Conservation (phyloP, 2,113 vertebrate genomes). For the Esox niger region DNA sequence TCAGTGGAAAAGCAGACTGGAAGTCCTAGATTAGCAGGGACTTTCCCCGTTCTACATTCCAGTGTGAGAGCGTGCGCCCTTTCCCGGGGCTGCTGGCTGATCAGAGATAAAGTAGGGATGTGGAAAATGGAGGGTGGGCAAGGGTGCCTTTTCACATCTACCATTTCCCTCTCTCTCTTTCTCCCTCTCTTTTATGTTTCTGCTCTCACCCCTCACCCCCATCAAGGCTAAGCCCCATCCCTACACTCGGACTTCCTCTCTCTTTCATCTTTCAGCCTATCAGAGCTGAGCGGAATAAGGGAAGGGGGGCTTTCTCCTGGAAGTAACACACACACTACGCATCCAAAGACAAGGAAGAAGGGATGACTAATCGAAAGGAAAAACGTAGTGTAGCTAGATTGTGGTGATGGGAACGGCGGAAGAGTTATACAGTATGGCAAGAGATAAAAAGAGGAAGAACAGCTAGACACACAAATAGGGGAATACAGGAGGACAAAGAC, state of each 20-base stretch:
- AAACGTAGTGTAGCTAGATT: background rate
- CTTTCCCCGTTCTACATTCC: constrained; percentile 56
- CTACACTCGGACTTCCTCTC: background rate
- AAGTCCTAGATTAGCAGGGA: constrained; percentile 60
- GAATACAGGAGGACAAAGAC: background rate
- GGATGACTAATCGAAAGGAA: constrained; percentile 18
- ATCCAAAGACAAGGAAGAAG: constrained; percentile 6
- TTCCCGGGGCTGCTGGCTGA: constrained; percentile 1
- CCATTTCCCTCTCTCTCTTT: background rate
- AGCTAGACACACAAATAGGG: background rate
- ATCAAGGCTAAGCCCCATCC: constrained; percentile 6
- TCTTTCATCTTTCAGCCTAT: constrained; percentile 2
- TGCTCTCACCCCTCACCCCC: constrained; percentile 28
- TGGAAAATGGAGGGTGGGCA: constrained; percentile 1
- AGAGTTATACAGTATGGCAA: constrained; percentile 12
- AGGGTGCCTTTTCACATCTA: background rate
- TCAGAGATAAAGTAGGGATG: constrained; percentile 9
- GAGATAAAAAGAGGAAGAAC: background rate
- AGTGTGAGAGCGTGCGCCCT: background rate
- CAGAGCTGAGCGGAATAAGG: constrained; percentile 8
- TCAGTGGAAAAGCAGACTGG: constrained; percentile 50
- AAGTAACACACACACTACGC: constrained; percentile 25
- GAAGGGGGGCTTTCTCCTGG: constrained; percentile 36
- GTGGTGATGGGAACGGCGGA: background rate
- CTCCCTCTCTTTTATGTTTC: constrained; percentile 1